Percentiles rank a stretch among this genome's conserved stretches.
Evolutionary conservation across 2,113 vertebrate genomes (phyloP).

Genomic region (Scortum barcoo): DNA sequence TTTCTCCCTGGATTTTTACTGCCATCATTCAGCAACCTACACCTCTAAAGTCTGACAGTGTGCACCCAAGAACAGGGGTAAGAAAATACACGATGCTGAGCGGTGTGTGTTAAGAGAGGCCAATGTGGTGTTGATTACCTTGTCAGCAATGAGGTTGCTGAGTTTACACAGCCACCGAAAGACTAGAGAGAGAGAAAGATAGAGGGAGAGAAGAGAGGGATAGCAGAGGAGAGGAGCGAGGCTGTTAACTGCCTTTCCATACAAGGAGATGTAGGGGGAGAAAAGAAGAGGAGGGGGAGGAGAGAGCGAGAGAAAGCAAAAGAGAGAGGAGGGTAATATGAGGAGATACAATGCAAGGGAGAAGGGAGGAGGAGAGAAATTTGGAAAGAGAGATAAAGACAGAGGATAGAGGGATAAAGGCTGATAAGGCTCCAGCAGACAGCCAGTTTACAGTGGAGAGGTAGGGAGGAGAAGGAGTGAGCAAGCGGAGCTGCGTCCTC

Average conservation of each 20-base stretch:
- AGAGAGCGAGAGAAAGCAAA: slow-evolving; percentile 60
- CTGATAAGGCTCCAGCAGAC: slow-evolving; percentile 69
- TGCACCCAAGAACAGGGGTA: slow-evolving; percentile 27
- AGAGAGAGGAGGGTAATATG: slow-evolving; percentile 65
- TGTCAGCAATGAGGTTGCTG: slow-evolving; percentile 69
- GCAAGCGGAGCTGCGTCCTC: slow-evolving; percentile 34
- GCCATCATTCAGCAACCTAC: slow-evolving; percentile 59
- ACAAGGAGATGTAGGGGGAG: slow-evolving; percentile 82
- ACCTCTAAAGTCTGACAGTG: slow-evolving; percentile 34
- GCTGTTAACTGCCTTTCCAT: slow-evolving; percentile 81
- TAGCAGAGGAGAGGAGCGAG: slow-evolving; percentile 58
- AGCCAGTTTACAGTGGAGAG: slow-evolving; percentile 29
- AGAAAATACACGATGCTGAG: slow-evolving; percentile 61
- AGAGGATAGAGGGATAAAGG: slow-evolving; percentile 64
- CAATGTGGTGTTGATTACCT: slow-evolving; percentile 75
- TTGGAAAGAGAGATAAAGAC: slow-evolving; percentile 76
- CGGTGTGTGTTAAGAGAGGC: slow-evolving; percentile 35
- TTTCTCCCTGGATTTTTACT: slow-evolving; percentile 35
- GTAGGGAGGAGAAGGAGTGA: slow-evolving; percentile 22
- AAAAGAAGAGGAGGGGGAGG: slow-evolving; percentile 72
- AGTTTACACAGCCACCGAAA: slow-evolving; percentile 63
- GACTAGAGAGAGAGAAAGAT: slow-evolving; percentile 31
- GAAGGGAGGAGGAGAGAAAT: slow-evolving; percentile 72
- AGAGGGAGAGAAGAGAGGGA: slow-evolving; percentile 49
- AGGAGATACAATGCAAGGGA: slow-evolving; percentile 72